Conservation (phyloP, 2,888 invertebrate species). For the Drosophila pegasa region DNA sequence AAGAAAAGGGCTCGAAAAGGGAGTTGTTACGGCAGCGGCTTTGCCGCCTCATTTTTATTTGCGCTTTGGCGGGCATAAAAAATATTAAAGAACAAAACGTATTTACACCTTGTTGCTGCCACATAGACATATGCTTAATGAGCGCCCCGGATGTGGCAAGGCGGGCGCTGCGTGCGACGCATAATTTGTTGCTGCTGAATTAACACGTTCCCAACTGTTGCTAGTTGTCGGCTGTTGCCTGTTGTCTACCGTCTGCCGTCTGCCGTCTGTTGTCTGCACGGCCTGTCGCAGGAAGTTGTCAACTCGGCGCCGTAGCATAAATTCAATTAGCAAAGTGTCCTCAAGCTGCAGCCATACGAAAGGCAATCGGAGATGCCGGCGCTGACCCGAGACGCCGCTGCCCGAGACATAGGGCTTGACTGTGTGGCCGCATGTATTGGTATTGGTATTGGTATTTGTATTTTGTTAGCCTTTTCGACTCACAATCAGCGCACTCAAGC, state of each 20-base stretch:
- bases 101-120: slow-evolving; percentile 75
- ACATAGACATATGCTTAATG: slow-evolving; percentile 75
- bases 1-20: slow-evolving; percentile 34
- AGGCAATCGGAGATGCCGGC: slow-evolving; percentile 51
- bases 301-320: slow-evolving; percentile 69
- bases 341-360: slow-evolving; percentile 49
- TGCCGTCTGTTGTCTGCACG: slow-evolving; percentile 1
- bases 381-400: slow-evolving; percentile 44
- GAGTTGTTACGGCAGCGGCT: slow-evolving; percentile 7
- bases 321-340: slow-evolving; percentile 78
- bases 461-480: slow-evolving; percentile 63
- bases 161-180: slow-evolving; percentile 1
- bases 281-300: slow-evolving; percentile 68
- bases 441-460: slow-evolving; percentile 51
- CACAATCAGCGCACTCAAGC: slow-evolving; percentile 80
- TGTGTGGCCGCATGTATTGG: slow-evolving; percentile 33
- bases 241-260: background rate
- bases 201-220: slow-evolving; percentile 79
- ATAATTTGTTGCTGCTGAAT: slow-evolving; percentile 49
- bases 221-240: slow-evolving; percentile 35
- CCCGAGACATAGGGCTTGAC: background rate
- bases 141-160: slow-evolving; percentile 53
- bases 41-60: slow-evolving; percentile 41
- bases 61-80: slow-evolving; percentile 40
- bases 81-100: slow-evolving; percentile 44